Base-by-base conservation (phyloP, 2,888 invertebrate species). In the Rugalucina vietnamica region DNA sequence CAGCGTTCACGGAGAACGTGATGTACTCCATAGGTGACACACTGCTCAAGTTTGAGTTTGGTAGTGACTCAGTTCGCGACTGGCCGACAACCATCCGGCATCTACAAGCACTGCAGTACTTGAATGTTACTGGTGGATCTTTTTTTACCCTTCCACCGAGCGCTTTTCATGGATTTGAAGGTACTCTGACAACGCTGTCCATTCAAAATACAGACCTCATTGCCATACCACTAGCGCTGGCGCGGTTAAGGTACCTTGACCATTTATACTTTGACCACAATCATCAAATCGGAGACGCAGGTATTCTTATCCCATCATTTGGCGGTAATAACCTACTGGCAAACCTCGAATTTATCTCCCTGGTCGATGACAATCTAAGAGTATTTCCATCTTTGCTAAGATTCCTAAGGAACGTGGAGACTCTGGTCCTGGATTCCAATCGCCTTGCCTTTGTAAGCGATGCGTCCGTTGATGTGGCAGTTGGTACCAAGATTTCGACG, bases 101-200 rank as follows among this genome's bases (percentile, higher is more conserved):
- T 79, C 85, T 90, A 5, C 87, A 84, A 37, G 82, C 78, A 1
- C 76, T 90, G 18, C 54, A 87, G 29, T 57, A 70, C 8, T 70
- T 90, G 0, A 87, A 84, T 32, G 86, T 90, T 0, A 87, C 85
- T 0, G 81, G 86, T 0, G 88, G 86, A 3, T 70, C 77, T 0
- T 88, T 89, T 72, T 76, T 78, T 24, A 85, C 88, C 0, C 82
- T 90, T 14, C 89, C 90, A 50, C 84, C 83, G 0, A 65, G 73
- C 18, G 89, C 90, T 12, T 90, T 90, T 37, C 88, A 90, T 81
- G 90, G 89, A 10, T 90, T 90, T 76, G 87, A 89, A 74, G 88
- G 89, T 10, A 89, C 90, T n/a, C 60, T 90, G 2, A 50, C n/a
- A 12, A 80, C 84, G 29, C 72, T 90, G 43, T 85, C 86, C 24